Base-by-base conservation (phyloP, 2,797 vertebrate species). In the Takifugu ocellatus region DNA sequence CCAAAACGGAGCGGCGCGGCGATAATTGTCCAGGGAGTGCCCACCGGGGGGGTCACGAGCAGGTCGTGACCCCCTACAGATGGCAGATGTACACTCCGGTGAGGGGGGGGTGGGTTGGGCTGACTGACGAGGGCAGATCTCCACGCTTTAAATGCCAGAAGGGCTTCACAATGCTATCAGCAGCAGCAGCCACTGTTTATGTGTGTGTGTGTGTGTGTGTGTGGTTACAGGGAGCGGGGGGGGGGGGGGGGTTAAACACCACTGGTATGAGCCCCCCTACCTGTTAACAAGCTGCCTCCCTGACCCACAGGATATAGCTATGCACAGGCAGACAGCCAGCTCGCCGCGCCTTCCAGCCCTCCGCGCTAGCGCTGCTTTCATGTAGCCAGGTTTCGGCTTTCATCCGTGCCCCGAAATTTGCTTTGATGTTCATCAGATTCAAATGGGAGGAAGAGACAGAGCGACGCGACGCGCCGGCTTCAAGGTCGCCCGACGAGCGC, bases 31-130 rank as follows among this genome's bases (percentile, higher is more conserved):
- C 44, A 29, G 70, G 67, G 73, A 53, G 66, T 51, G 89, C 91
- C 93, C 93, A 94, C 94, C 93, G 93, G 91, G 16, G 92, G 93
- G 95, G 93, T 94, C 94, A 87, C 90, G 94, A 96, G 17, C 95
- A 94, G 93, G 91, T 85, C 84, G 89, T 91, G 94, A 96, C 95
- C 94, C 92, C 92, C 92, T 72, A 91, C 91, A 91, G 92, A 94
- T 94, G 44, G 36, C 36, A 39, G 36, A 39, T 39, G 94, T 93
- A 93, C 93, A 91, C 92, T 92, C 91, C 54, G 85, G 91, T 88
- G 1, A 9, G 6, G 6, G 36, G n/a, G 16, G 6, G 49, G 27
- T 49, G 3, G 79, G 87, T 90, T 90, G 92, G 91, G 86, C 91
- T 95, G 93, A 96, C 90, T 94, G 93, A 95, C 95, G 92, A 94